Conservation (phyloP, 2,888 invertebrate genomes). For the Trichogramma dendrolimi region DNA sequence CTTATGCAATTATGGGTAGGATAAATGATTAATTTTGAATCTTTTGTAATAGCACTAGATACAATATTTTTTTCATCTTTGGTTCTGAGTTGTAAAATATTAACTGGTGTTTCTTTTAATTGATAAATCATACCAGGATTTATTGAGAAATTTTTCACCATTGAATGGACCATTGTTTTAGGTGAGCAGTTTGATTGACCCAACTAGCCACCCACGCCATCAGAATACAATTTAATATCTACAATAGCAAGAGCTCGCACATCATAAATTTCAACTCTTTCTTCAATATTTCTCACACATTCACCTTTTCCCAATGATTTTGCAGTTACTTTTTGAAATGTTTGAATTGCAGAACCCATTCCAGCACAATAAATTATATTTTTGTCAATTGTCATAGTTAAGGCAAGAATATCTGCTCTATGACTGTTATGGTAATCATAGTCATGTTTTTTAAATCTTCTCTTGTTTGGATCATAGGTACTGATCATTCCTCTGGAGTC, state of each 20-base stretch:
- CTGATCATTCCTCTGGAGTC: slow-evolving; percentile 81
- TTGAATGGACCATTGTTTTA: slow-evolving; percentile 56
- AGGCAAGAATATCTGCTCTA: slow-evolving; percentile 73
- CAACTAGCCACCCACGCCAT: slow-evolving; percentile 76
- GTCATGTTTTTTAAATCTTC: slow-evolving; percentile 65
- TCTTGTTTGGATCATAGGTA: slow-evolving; percentile 82
- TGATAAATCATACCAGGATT: slow-evolving; percentile 37
- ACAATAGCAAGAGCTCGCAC: slow-evolving; percentile 69
- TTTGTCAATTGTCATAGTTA: slow-evolving; percentile 69
- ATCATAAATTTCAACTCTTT: slow-evolving; percentile 81
- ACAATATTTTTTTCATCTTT: slow-evolving; percentile 65
- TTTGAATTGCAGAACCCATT: slow-evolving; percentile 75
- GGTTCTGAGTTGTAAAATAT: slow-evolving; percentile 66
- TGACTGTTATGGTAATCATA: slow-evolving; percentile 66
- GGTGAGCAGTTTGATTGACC: slow-evolving; percentile 69
- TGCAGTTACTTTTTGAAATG: slow-evolving; percentile 65
- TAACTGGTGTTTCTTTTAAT: slow-evolving; percentile 57
- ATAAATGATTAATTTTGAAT: slow-evolving; percentile 71
- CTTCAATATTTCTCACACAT: slow-evolving; percentile 80
- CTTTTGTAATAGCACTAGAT: slow-evolving; percentile 66
- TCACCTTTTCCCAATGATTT: slow-evolving; percentile 58
- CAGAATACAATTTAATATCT: slow-evolving; percentile 69
- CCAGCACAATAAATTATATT: slow-evolving; percentile 73
- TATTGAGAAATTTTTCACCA: slow-evolving; percentile 37
- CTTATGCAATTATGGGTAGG: slow-evolving; percentile 66